These are phyloP conservation scores for Serripes groenlandicus DNA, from an alignment of 2,888 invertebrate genomes.

Conservation along the genomic window DNA sequence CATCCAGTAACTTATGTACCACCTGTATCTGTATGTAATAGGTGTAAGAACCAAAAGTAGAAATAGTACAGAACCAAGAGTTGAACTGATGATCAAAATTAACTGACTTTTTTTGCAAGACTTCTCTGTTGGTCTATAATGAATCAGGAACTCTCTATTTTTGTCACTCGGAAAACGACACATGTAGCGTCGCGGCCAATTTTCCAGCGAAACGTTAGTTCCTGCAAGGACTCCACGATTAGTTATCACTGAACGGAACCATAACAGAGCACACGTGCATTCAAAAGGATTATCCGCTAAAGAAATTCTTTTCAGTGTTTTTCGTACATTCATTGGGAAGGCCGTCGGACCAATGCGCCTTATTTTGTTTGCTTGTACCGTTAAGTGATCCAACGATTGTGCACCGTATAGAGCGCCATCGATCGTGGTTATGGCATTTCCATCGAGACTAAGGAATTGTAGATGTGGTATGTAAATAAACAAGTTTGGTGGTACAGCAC, in stretches of 20 bases:
- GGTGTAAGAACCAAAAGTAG: neutral
- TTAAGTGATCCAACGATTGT: neutral
- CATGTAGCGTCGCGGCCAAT: constrained; percentile 33
- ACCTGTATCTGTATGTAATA: constrained; percentile 23
- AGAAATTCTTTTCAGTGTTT: constrained; percentile 9
- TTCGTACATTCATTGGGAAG: constrained; percentile 7
- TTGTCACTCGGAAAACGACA: constrained; percentile 13
- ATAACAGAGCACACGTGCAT: constrained; percentile 49
- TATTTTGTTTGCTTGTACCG: neutral
- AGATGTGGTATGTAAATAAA: constrained; percentile 15
- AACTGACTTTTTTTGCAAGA: constrained; percentile 19
- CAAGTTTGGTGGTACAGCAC: neutral
- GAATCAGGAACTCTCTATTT: neutral
- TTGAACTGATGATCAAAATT: neutral
- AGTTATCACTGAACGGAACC: constrained; percentile 54
- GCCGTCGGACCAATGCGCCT: constrained; percentile 10
- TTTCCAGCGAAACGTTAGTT: constrained; percentile 13
- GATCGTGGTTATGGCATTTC: constrained; percentile 16
- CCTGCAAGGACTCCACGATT: neutral
- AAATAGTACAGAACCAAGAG: neutral
- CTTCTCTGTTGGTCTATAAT: constrained; percentile 28
- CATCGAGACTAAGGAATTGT: constrained; percentile 17
- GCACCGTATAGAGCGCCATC: neutral
- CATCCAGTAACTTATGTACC: constrained; percentile 41
- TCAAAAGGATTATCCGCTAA: constrained; percentile 50